Base-by-base conservation (phyloP, 1,140 invertebrate species). In the Spodoptera litura region DNA sequence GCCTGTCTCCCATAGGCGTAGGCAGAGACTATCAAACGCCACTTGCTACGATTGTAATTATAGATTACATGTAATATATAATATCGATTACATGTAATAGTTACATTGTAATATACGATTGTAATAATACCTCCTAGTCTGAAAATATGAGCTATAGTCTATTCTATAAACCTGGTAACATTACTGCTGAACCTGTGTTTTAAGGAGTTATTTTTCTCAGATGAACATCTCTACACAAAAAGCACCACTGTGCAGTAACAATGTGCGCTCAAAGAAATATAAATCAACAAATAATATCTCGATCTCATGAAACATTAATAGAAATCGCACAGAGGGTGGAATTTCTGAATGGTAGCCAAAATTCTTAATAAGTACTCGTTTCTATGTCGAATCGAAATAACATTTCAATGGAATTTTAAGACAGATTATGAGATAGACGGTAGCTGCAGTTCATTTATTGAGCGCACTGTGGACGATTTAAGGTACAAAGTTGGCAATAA, bases 221-320 rank as follows among this genome's bases (percentile, higher is more conserved):
- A 56, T 3, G 8, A 56, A 56, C 4, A 56, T 15, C 13, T 11
- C 8, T 58, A 15, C 8, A 25, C 15, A n/a, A 27, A 38, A 62
- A 9, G n/a, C 13, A 44, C 13, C n/a, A 44, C n/a, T 64, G 12
- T 20, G n/a, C 35, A 44, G 4, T 44, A 10, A 44, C n/a, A 44
- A 15, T 20, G 35, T 27, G 31, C 25, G 0, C 20, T 10, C 61
- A 64, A 61, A 61, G 31, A 64, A 64, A 2, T 15, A 44, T 64
- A 64, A 64, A 64, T 64, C 61, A 64, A 10, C 13, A 44, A 64
- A 66, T 66, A 66, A 66, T 49, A 49, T 66, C n/a, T 38, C 62
- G 11, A 66, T 66, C 38, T 44, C 62, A 66, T 44, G 11, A 66
- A 66, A 66, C 38, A 66, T 66, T 49, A 49, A 49, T 66, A 49